Base-by-base conservation (phyloP, 1,140 invertebrate species). In the Orussus abietinus region DNA sequence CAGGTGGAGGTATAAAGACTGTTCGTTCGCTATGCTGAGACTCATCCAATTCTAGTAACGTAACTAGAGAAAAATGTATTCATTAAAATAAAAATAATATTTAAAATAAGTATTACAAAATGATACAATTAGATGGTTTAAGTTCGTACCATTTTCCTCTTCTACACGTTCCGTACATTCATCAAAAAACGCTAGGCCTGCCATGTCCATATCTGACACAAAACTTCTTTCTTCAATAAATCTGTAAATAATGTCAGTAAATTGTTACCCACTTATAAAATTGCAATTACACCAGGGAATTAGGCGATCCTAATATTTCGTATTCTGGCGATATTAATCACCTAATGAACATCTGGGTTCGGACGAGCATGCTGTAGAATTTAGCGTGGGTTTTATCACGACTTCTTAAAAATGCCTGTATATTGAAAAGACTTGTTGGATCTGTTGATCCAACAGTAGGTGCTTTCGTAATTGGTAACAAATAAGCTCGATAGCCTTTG, bases 141-240 rank as follows among this genome's bases (percentile, higher is more conserved):
- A 3, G 29, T 17, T 29, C 42, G 38, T 64, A 62, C 80, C 75
- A 53, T 80, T 81, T 47, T 80, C 78, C 37, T 79, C 77, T 28
- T 78, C 77, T 11, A 86, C 76, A 46, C 81, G 77, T 69, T 96
- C 93, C 1, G 89, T 85, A 63, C 95, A 98, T 65, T 99, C 94
- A 71, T 99, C 96, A 65, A 99, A 99, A 75, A 99, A 99, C 7
- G 93, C 91, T 38, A 99, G 75, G 10, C 81, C 80, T 2, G 69
- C 65, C 68, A 83, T 81, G 75, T 98, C 93, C 66, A 92, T 92
- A 57, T 98, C 94, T 9, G 93, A 96, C 0, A 98, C 92, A 75
- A 99, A 98, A 55, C 93, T 97, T 22, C 96, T 80, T 73, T 99
- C 96, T 74, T 99, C 96, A 51, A 99, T 98, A 71, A 99, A 99